phyloP scores from a whole-genome alignment of 2,797 vertebrate genomes.

The Gymnothorax reevesii region DNA sequence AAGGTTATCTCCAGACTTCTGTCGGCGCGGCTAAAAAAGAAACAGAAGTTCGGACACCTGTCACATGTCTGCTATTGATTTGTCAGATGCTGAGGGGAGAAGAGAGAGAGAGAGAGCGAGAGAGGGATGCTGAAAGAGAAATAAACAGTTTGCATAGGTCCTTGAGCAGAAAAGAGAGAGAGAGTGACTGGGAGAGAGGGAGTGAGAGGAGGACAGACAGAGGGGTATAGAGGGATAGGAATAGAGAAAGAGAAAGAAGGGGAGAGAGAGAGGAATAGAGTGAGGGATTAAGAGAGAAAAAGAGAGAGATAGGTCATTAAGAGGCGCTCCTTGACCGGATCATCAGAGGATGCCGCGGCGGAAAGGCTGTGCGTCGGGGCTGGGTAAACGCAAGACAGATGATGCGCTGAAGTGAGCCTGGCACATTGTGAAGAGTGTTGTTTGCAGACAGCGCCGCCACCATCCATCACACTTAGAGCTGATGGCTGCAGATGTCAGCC shows the following conservation, averaged over 20 bases:
- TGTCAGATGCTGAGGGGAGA: conserved; percentile 8
- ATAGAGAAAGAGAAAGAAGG: background rate
- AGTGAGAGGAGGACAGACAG: too few relatives aligned
- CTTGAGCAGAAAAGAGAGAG: too few relatives aligned
- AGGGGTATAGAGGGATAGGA: too few relatives aligned
- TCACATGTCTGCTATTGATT: conserved; percentile 27
- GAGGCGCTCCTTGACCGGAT: conserved; percentile 35
- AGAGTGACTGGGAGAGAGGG: too few relatives aligned
- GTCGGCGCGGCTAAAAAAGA: background rate
- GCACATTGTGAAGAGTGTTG: conserved; percentile 42
- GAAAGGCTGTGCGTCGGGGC: conserved; percentile 24
- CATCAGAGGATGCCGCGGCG: conserved; percentile 39
- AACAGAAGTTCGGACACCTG: background rate
- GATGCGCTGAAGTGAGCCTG: conserved; percentile 33
- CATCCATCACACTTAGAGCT: conserved; percentile 44
- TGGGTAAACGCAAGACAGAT: conserved; percentile 42
- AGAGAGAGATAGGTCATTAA: conserved; percentile 33
- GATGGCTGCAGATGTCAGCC: conserved; percentile 37
- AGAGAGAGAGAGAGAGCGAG: background rate
- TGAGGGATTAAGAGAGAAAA: background rate
- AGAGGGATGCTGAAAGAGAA: background rate
- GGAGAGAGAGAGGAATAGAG: conserved; percentile 8
- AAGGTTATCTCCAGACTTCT: conserved; percentile 26
- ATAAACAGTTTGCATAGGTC: background rate
- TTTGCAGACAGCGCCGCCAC: conserved; percentile 35